Base-by-base conservation (phyloP, 2,113 vertebrate species). In the Clarias gariepinus region DNA sequence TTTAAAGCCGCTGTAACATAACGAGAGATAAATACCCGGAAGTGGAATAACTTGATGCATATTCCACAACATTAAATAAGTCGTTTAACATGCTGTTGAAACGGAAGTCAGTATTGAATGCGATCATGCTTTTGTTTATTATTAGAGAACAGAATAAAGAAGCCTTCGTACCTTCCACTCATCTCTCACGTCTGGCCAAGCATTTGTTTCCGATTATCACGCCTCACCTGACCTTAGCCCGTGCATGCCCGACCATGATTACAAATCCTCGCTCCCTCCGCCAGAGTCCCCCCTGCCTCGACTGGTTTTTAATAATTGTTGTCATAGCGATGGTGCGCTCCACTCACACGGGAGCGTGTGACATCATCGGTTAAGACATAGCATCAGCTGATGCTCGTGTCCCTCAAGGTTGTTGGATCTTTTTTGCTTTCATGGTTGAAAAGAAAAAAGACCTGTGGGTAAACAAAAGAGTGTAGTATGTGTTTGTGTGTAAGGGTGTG, bases 251-350 rank as follows among this genome's bases (percentile, higher is more conserved):
- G 6, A 55, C 53, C 33, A 47, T 61, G 78, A 86, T 86, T 86
- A 73, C 78, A 28, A 53, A 7, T 25, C 58, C 73, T 2, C 33
- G 33, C 73, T 21, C 60, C 30, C 25, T 60, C 55, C 23, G 10
- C 64, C 55, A 60, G 53, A 16, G 18, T 61, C 64, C 33, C 53
- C 55, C 47, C 7, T 6, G 5, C 11, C 23, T 60, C n/a, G 85
- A 81, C 81, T 64, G 57, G 66, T 30, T 68, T 81, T 81, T 85
- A 83, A 88, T 85, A 57, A 82, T 57, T 33, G 87, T 88, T 88
- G 87, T 85, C 87, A 88, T 88, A 68, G 82, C 16, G 82, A 87
- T 81, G 64, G 63, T 69, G 87, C 30, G 30, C 78, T 73, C 85
- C 25, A 52, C 19, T 60, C 68, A 80, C 76, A 58, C 64, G 11